A percentile compares a stretch with the other conserved stretches of the same genome.
Evolutionary conservation across 2,113 vertebrate genomes (phyloP).

Genomic region (pig (Sus scrofa)): DNA sequence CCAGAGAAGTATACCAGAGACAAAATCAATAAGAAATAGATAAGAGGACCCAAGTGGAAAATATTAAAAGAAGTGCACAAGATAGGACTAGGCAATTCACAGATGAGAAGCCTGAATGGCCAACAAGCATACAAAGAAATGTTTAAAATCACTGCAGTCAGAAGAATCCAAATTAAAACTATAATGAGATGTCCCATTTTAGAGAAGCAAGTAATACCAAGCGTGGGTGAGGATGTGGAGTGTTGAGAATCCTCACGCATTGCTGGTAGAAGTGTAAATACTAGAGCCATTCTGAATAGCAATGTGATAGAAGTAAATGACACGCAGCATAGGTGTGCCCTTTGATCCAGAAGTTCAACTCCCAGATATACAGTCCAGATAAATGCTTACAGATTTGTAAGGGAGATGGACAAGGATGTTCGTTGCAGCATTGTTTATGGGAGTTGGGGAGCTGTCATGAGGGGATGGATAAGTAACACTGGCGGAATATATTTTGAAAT

Average conservation of each 20-base stretch:
- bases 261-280: neutral
- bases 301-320: neutral
- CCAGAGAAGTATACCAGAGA: neutral
- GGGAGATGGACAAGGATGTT: neutral
- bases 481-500: neutral
- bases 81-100: neutral
- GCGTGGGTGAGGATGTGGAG: neutral
- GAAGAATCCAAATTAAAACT: slow-evolving; percentile 3
- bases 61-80: neutral
- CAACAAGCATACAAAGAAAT: neutral
- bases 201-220: neutral
- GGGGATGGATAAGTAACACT: neutral
- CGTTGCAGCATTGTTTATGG: neutral
- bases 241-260: neutral
- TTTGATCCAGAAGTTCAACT: neutral
- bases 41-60: neutral
- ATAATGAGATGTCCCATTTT: neutral
- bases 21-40: neutral
- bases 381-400: neutral
- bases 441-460: neutral
- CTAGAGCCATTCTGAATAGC: neutral
- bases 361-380: neutral
- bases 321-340: neutral
- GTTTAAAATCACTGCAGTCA: neutral
- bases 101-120: neutral